A percentile compares a stretch with the other conserved stretches of the same genome.
Evolutionary conservation across 2,113 vertebrate species (phyloP).

Genomic region (Ramphastos sulfuratus): DNA sequence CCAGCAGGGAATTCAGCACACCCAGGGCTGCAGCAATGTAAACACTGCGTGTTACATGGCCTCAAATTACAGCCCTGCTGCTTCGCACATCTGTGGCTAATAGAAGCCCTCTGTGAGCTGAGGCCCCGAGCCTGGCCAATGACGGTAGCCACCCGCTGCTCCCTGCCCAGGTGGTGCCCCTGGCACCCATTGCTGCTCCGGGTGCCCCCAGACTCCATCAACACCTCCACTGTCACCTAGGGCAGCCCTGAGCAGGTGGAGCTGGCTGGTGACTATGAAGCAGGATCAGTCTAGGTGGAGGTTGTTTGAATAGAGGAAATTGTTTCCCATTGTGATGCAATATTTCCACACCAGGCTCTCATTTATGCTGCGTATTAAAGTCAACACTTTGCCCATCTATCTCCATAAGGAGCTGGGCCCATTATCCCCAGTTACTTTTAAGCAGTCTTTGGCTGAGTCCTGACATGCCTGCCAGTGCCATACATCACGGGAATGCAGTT

Average conservation of each 20-base stretch:
- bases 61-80: conserved; percentile 60
- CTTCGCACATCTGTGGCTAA: conserved; percentile 48
- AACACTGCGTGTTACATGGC: conserved; percentile 55
- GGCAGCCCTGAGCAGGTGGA: background rate
- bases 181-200: rapidly evolving
- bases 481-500: conserved; percentile 62
- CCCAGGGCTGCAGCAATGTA: conserved; percentile 60
- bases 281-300: conserved; percentile 28
- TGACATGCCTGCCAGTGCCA: conserved; percentile 54
- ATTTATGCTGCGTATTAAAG: conserved; percentile 70
- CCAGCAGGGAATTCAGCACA: conserved; percentile 57
- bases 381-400: conserved; percentile 62
- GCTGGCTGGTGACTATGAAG: background rate
- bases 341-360: conserved; percentile 68
- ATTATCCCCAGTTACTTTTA: conserved; percentile 71
- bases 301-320: conserved; percentile 67
- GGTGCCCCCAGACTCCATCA: rapidly evolving
- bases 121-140: rapidly evolving
- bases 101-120: background rate
- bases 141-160: rapidly evolving
- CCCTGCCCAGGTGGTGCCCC: background rate
- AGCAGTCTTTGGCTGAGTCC: conserved; percentile 62
- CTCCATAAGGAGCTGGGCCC: conserved; percentile 64
- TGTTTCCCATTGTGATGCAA: conserved; percentile 65
- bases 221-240: background rate